A percentile compares a stretch with the other conserved stretches of the same genome.
These are phyloP conservation scores for Eunapius fragilis DNA, from an alignment of 37 sponge, comb jelly and placozoan species.

Conservation along the genomic window DNA sequence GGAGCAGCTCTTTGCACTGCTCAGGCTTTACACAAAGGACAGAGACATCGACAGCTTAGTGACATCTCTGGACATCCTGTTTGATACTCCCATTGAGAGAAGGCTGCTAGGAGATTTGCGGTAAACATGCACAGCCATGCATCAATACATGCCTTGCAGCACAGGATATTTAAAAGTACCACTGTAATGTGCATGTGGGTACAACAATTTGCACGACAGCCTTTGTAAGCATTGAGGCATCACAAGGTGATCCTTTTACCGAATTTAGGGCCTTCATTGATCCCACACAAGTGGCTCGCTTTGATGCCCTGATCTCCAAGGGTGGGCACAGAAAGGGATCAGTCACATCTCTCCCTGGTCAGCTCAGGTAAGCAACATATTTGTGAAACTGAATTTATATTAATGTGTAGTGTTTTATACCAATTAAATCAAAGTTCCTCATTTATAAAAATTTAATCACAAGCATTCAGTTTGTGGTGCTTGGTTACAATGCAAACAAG, in stretches of 20 bases:
- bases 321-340: not conserved
- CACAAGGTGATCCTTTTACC: not conserved
- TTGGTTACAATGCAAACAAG: too few species aligned
- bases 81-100: constrained; percentile 67
- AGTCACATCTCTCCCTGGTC: not conserved
- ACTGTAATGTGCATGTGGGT: too few species aligned
- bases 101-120: constrained; percentile 65
- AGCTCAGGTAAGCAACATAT: not conserved
- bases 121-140: constrained; percentile 2
- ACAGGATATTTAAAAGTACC: too few species aligned
- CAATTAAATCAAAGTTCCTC: too few species aligned
- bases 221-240: too few species aligned
- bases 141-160: too few species aligned
- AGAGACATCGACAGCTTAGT: constrained; percentile 61
- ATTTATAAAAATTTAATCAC: too few species aligned
- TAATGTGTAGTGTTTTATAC: too few species aligned
- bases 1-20: constrained; percentile 56
- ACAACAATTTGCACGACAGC: not conserved
- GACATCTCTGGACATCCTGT: constrained; percentile 46
- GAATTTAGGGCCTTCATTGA: constrained; percentile 34
- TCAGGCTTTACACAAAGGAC: constrained; percentile 64
- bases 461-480: too few species aligned
- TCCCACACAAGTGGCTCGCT: constrained; percentile 32
- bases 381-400: too few species aligned
- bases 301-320: constrained; percentile 45